Conservation (phyloP, 2,113 vertebrate species). For the Cyanoderma ruficeps region DNA sequence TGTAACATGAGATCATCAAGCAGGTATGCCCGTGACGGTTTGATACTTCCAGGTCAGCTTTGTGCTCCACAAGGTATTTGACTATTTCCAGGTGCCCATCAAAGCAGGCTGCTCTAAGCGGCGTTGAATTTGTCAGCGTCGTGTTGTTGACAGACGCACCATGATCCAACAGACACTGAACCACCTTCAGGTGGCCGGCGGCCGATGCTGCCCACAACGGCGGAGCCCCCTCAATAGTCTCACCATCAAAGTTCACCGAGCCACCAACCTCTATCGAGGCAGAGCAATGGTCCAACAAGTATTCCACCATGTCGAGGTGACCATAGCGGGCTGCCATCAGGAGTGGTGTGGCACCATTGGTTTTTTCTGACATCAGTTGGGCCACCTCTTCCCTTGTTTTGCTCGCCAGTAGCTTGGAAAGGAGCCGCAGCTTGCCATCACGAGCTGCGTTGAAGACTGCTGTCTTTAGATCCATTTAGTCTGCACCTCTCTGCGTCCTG, state of each 20-base stretch:
- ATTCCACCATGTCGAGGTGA: constrained; percentile 95
- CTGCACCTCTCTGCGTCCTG: constrained; percentile 4
- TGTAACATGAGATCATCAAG: constrained; percentile 99
- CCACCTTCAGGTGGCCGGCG: constrained; percentile 93
- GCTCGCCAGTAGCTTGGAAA: constrained; percentile 92
- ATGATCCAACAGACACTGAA: constrained; percentile 91
- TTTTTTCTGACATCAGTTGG: constrained; percentile 90
- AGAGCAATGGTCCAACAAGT: constrained; percentile 91
- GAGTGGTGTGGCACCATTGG: constrained; percentile 93
- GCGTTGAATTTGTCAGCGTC: constrained; percentile 94
- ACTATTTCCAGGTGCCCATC: constrained; percentile 98
- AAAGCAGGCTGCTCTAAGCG: constrained; percentile 93
- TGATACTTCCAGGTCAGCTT: constrained; percentile 95
- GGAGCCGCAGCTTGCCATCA: constrained; percentile 94
- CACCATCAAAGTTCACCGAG: constrained; percentile 96
- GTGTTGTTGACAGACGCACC: constrained; percentile 98
- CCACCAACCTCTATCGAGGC: constrained; percentile 92
- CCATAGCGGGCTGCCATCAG: constrained; percentile 95
- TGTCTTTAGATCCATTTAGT: constrained; percentile 96
- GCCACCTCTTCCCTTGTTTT: constrained; percentile 90
- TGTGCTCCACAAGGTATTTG: constrained; percentile 94
- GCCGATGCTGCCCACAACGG: constrained; percentile 96
- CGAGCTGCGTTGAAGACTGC: constrained; percentile 97
- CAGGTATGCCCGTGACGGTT: constrained; percentile 97
- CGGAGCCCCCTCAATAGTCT: constrained; percentile 95